A percentile compares a stretch with the other conserved stretches of the same genome.
phyloP scores from a whole-genome alignment of 2,888 invertebrate species.

The Elegia similella region DNA sequence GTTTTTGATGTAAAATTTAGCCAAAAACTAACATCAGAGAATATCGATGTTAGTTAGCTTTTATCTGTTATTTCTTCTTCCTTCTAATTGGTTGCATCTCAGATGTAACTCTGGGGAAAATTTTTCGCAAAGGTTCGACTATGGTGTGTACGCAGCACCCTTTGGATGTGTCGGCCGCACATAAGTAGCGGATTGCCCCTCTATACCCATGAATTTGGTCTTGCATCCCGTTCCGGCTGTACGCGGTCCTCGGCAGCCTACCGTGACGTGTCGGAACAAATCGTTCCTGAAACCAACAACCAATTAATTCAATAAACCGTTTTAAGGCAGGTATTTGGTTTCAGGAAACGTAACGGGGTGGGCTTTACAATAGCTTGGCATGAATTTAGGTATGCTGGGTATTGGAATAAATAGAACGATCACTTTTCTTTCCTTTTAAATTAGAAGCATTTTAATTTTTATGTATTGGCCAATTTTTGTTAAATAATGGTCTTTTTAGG shows the following conservation, averaged over 20 bases:
- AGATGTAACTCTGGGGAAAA: constrained; percentile 55
- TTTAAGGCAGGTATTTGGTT: constrained; percentile 31
- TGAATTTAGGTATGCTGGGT: no score
- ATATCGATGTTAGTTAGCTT: constrained; percentile 26
- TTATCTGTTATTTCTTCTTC: constrained; percentile 45
- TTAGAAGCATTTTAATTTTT: no score
- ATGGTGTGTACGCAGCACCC: constrained; percentile 49
- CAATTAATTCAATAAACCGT: constrained; percentile 33
- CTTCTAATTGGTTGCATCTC: constrained; percentile 56
- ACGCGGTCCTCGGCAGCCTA: constrained; percentile 63
- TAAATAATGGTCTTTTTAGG: no score
- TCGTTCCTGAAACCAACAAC: constrained; percentile 76
- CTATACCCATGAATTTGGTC: constrained; percentile 71
- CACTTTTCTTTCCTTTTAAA: no score
- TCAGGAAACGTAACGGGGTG: constrained; percentile 33
- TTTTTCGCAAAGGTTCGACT: constrained; percentile 53
- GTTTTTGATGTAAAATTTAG: not conserved
- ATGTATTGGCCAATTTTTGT: no score
- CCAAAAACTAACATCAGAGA: not conserved
- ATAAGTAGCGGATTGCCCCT: constrained; percentile 62
- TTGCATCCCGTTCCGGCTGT: constrained; percentile 67
- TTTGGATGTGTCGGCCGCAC: constrained; percentile 38
- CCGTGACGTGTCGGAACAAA: constrained; percentile 69
- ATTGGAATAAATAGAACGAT: no score
- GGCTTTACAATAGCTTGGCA: no score